phyloP scores from a whole-genome alignment of 92 coral and sea anemone genomes.

The Heliopora coerulea region DNA sequence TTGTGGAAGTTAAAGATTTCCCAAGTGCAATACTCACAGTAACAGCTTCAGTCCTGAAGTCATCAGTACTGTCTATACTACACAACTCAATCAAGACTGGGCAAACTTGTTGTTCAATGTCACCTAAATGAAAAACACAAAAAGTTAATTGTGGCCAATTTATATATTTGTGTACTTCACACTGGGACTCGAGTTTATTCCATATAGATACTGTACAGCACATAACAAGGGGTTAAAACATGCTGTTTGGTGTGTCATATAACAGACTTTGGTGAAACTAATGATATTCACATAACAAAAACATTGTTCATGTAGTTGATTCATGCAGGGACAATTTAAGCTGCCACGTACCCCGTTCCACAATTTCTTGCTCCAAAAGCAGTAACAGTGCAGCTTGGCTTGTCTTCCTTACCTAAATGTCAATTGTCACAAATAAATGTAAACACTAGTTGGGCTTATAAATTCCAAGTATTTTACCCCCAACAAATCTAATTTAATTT shows the following conservation, averaged over 20 bases:
- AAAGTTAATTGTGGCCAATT: no score
- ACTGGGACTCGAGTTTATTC: no score
- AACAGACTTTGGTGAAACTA: neutral
- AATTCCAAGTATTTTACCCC: neutral
- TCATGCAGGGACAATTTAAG: no score
- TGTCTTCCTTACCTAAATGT: conserved; percentile 76
- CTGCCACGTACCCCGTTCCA: conserved; percentile 89
- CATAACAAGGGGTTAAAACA: no score
- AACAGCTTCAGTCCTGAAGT: conserved; percentile 95
- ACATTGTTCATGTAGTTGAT: no score
- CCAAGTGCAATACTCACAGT: conserved; percentile 64
- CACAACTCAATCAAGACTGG: conserved; percentile 92
- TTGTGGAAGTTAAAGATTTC: no score
- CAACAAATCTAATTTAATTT: no score
- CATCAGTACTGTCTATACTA: conserved; percentile 93
- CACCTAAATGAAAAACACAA: conserved; percentile 54
- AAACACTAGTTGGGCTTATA: neutral
- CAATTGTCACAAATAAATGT: neutral
- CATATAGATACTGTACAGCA: no score
- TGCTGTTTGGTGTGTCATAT: no score
- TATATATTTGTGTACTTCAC: no score
- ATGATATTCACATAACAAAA: no score
- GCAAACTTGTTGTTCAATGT: conserved; percentile 91
- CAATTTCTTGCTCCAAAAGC: conserved; percentile 87
- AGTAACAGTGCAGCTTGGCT: conserved; percentile 94